phyloP scores from a whole-genome alignment of 1,140 invertebrate species.

The Apocrypta bakeri region DNA sequence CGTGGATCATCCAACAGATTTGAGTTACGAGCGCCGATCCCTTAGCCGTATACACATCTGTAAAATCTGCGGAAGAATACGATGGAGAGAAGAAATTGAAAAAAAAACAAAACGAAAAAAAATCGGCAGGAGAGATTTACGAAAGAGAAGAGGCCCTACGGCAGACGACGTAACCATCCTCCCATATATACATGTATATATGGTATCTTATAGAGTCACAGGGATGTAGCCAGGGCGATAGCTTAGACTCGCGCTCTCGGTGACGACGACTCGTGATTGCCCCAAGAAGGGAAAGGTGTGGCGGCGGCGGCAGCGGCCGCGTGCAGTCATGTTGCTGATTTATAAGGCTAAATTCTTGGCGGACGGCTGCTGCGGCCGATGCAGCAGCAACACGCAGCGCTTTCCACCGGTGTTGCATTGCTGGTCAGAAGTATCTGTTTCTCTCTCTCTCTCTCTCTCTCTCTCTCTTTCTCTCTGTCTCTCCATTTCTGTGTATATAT shows the following conservation, averaged over 20 bases:
- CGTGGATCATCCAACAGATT: not conserved
- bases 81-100: not conserved
- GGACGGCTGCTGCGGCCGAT: not conserved
- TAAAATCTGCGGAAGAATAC: not conserved
- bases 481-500: not conserved
- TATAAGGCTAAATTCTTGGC: conserved; percentile 73
- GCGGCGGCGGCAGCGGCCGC: conserved; percentile 68
- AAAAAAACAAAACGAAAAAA: not conserved
- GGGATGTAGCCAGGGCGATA: conserved; percentile 54
- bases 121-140: conserved; percentile 43
- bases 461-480: too few relatives aligned
- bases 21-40: not conserved
- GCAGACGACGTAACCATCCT: conserved; percentile 56
- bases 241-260: conserved; percentile 64
- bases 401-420: conserved; percentile 20
- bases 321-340: conserved; percentile 73
- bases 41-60: not conserved
- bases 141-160: conserved; percentile 53
- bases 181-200: not conserved
- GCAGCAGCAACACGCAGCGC: conserved; percentile 11
- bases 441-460: too few relatives aligned
- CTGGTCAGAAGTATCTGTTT: not conserved
- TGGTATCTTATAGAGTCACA: not conserved
- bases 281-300: conserved; percentile 75
- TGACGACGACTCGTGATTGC: conserved; percentile 71